Evolutionary conservation across 2,113 vertebrate genomes (phyloP).

Genomic region (Festucalex cinctus): DNA sequence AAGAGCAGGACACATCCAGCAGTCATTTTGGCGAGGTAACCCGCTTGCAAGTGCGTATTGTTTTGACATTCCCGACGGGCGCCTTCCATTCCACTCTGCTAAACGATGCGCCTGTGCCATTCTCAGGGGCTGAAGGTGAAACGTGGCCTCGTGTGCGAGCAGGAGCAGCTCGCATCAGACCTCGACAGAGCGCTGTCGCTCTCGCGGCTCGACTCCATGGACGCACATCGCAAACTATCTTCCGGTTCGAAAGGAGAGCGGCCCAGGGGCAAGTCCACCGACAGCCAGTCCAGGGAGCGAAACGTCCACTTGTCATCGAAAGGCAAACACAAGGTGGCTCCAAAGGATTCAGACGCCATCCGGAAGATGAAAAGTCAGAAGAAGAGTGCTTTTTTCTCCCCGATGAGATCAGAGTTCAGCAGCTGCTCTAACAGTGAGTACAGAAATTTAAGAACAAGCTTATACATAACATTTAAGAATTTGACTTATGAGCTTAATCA

Average conservation of each 20-base stretch:
- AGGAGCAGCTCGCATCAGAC: constrained; percentile 91
- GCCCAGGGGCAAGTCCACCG: constrained; percentile 72
- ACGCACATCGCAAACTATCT: constrained; percentile 57
- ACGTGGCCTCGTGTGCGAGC: constrained; percentile 80
- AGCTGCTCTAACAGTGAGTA: constrained; percentile 96
- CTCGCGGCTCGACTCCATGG: constrained; percentile 82
- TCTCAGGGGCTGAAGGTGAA: constrained; percentile 79
- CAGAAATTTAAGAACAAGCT: not conserved
- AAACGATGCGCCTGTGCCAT: not conserved
- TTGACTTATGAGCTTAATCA: no score
- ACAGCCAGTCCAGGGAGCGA: constrained; percentile 75
- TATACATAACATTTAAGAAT: not conserved
- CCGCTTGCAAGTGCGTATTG: not conserved
- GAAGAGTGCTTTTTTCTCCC: constrained; percentile 81
- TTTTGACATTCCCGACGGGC: not conserved
- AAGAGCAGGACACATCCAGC: constrained; percentile 75
- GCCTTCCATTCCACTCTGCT: rapidly evolving
- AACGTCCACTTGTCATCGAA: constrained; percentile 72
- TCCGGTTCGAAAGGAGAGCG: constrained; percentile 37
- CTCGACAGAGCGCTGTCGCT: constrained; percentile 91
- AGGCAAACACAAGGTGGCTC: constrained; percentile 83
- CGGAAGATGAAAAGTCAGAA: constrained; percentile 84
- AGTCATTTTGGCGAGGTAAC: constrained; percentile 85
- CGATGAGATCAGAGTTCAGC: constrained; percentile 91
- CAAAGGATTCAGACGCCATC: constrained; percentile 77